Percentiles rank a stretch among this genome's conserved stretches.
These are phyloP conservation scores for Sinella curviseta DNA, from an alignment of 1,140 invertebrate species.

Conservation along the genomic window DNA sequence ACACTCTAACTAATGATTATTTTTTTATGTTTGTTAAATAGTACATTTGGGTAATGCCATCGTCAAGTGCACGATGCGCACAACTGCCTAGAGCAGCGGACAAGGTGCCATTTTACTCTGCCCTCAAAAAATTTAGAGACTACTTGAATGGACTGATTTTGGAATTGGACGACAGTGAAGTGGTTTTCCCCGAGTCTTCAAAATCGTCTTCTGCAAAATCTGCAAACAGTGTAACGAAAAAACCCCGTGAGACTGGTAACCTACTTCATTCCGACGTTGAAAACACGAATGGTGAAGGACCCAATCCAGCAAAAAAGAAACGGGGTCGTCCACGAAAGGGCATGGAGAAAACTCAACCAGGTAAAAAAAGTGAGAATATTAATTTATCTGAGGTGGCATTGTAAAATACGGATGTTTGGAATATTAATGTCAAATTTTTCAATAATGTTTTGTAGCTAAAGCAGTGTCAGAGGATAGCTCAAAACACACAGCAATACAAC, in stretches of 20 bases:
- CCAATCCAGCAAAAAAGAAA: constrained; percentile 50
- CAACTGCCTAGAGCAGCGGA: constrained; percentile 91
- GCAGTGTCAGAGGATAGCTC: constrained; percentile 10
- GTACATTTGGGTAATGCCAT: constrained; percentile 99
- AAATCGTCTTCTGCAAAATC: constrained; percentile 39
- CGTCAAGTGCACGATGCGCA: constrained; percentile 91
- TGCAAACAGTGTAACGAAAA: not conserved
- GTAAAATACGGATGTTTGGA: not conserved
- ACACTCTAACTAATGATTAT: not conserved
- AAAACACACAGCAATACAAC: not conserved
- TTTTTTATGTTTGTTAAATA: constrained; percentile 66
- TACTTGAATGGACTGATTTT: constrained; percentile 87
- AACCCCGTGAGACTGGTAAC: constrained; percentile 3
- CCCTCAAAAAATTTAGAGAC: constrained; percentile 90
- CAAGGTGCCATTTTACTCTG: constrained; percentile 95
- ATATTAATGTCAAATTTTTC: not conserved
- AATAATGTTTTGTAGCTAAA: not conserved
- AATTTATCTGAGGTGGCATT: constrained; percentile 35
- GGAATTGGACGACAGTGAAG: constrained; percentile 84
- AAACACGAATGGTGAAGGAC: constrained; percentile 7
- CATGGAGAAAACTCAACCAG: constrained; percentile 40
- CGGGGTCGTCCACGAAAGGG: constrained; percentile 52
- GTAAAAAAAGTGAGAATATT: not conserved
- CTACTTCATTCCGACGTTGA: not conserved
- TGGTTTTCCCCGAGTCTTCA: constrained; percentile 78